A percentile compares a stretch with the other conserved stretches of the same genome.
Conservation (phyloP, 1,140 invertebrate genomes). For the Eubasilissa regina region DNA sequence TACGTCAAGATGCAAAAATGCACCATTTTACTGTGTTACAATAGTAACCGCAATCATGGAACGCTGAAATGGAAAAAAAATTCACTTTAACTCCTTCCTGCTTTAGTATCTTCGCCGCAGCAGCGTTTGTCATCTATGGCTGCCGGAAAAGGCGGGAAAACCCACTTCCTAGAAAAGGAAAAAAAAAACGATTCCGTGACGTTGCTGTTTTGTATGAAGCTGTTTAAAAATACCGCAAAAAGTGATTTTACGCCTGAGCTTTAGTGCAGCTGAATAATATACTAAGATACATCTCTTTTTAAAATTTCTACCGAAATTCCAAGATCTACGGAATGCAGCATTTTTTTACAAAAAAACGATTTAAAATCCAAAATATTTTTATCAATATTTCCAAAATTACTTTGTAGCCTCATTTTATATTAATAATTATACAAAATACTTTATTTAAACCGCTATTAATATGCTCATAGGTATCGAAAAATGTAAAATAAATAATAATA, state of each 20-base stretch:
- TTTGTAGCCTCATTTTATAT: no score
- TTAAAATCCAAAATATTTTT: not conserved
- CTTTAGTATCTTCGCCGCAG: not conserved
- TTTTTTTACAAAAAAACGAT: not conserved
- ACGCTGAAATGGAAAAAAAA: no score
- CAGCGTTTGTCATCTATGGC: not conserved
- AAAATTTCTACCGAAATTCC: not conserved
- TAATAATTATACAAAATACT: no score
- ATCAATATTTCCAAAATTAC: no score
- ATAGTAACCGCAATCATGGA: no score
- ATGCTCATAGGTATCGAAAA: not conserved
- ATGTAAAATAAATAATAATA: not conserved
- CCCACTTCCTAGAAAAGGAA: not conserved
- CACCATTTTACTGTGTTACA: no score
- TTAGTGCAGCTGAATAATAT: not conserved
- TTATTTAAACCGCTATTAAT: no score
- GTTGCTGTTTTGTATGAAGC: not conserved
- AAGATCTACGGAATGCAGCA: not conserved
- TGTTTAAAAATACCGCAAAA: constrained; percentile 11
- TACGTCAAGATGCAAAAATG: no score
- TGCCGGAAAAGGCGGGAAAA: not conserved
- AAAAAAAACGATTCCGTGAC: not conserved
- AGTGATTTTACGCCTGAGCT: not conserved
- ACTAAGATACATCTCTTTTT: not conserved
- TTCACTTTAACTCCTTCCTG: not conserved